Percentiles rank a stretch among this genome's conserved stretches.
Evolutionary conservation across 2,113 vertebrate genomes (phyloP).

Genomic region (Mormyrus lacerda): DNA sequence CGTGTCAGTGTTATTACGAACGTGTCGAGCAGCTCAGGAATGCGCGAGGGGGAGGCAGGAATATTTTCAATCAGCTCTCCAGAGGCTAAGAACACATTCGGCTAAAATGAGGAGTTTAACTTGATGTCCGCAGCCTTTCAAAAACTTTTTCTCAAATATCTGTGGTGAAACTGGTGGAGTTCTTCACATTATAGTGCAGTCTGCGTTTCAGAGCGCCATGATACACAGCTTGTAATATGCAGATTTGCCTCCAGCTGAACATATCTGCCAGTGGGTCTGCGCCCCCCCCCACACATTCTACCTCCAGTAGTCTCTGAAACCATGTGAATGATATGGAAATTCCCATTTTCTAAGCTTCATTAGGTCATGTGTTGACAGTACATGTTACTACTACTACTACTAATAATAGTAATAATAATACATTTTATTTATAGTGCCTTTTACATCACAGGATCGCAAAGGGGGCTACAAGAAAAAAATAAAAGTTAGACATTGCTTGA

Average conservation of each 20-base stretch:
- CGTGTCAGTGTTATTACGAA: slow-evolving; percentile 28
- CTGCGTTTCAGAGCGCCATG: background rate
- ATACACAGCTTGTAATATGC: background rate
- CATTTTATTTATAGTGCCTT: too few relatives aligned
- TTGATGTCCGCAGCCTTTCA: background rate
- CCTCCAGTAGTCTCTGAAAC: background rate
- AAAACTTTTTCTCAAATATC: background rate
- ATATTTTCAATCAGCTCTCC: background rate
- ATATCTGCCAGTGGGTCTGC: background rate
- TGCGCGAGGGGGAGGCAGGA: slow-evolving; percentile 18
- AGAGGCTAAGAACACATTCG: background rate
- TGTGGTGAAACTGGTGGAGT: background rate
- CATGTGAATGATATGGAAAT: background rate
- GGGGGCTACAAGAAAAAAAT: too few relatives aligned
- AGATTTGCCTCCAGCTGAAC: background rate
- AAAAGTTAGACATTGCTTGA: background rate
- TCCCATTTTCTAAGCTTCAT: background rate
- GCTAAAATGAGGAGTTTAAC: background rate
- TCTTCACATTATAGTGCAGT: background rate
- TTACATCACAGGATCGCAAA: too few relatives aligned
- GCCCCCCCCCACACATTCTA: background rate
- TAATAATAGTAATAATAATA: too few relatives aligned
- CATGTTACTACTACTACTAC: too few relatives aligned
- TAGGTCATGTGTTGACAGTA: background rate
- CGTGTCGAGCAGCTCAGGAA: slow-evolving; percentile 34